A percentile compares a stretch with the other conserved stretches of the same genome.
Conservation (phyloP, 2,888 invertebrate genomes). For the Trachelus tabidus region DNA sequence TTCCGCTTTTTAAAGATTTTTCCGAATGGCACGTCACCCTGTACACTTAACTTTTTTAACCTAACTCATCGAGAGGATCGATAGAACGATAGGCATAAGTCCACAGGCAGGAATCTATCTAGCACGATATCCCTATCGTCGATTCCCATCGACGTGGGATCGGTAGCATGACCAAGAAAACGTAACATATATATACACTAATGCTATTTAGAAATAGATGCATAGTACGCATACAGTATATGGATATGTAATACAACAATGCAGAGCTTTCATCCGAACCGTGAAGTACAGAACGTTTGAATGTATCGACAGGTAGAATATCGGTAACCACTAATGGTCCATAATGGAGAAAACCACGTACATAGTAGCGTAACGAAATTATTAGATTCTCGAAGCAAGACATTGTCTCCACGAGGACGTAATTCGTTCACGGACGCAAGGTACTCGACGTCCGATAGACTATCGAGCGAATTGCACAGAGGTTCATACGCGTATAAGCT, state of each 20-base stretch:
- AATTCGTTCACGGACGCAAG: neutral
- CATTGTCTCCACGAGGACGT: neutral
- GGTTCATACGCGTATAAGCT: neutral
- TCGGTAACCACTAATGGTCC: conserved; percentile 48
- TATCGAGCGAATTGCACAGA: neutral
- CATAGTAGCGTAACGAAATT: neutral
- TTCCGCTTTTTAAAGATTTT: neutral
- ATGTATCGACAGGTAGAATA: neutral
- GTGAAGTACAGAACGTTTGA: neutral
- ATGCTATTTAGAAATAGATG: neutral
- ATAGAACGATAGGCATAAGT: neutral
- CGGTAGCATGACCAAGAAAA: neutral
- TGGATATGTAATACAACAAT: neutral
- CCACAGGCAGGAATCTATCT: neutral
- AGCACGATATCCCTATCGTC: too few species aligned
- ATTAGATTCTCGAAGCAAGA: neutral
- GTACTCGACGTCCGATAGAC: neutral
- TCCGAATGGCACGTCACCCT: too few species aligned
- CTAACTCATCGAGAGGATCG: neutral
- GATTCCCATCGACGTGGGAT: neutral
- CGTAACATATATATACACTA: neutral
- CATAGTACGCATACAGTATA: neutral
- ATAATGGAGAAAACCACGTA: conserved; percentile 48
- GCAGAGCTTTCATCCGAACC: neutral
- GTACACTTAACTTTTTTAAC: neutral